Evolutionary conservation across 2,113 vertebrate genomes (phyloP).

Genomic region (Cyprinodon brontotheroides): DNA sequence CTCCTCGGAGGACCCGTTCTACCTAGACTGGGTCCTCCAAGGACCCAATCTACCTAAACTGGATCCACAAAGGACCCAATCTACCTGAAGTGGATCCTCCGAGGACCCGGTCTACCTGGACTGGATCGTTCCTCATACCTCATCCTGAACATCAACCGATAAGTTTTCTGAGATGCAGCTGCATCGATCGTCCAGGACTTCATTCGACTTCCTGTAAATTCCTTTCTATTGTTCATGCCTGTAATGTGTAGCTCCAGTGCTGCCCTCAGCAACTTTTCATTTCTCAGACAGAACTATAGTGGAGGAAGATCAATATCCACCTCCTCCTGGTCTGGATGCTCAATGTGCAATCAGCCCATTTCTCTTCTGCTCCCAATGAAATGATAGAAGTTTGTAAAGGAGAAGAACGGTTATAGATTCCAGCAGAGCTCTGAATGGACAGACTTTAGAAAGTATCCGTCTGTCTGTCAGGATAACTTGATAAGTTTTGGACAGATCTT

Average conservation of each 20-base stretch:
- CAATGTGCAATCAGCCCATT: slow-evolving; percentile 24
- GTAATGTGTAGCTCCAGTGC: slow-evolving; percentile 63
- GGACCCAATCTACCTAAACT: too few relatives aligned
- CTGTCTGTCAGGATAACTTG: too few relatives aligned
- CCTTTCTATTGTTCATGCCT: slow-evolving; percentile 74
- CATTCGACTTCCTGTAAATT: slow-evolving; percentile 55
- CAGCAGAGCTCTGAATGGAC: too few relatives aligned
- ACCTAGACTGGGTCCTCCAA: too few relatives aligned
- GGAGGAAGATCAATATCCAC: slow-evolving; percentile 65
- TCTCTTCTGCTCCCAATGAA: slow-evolving; percentile 3
- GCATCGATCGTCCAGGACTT: slow-evolving; percentile 59
- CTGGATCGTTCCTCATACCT: not conserved
- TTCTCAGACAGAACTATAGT: slow-evolving; percentile 66
- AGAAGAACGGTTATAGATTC: too few relatives aligned
- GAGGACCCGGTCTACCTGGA: too few relatives aligned
- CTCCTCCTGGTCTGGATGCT: slow-evolving; percentile 19
- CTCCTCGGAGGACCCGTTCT: too few relatives aligned
- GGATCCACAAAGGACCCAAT: too few relatives aligned
- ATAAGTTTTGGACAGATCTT: too few relatives aligned
- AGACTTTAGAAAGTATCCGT: too few relatives aligned
- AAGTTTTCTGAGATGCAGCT: slow-evolving; percentile 55
- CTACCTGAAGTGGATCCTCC: too few relatives aligned
- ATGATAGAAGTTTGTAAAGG: not conserved
- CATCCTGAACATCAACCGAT: slow-evolving; percentile 3
- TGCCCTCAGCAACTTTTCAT: slow-evolving; percentile 66